Conservation (phyloP, 2,888 invertebrate species). For the Epinotia ramella region DNA sequence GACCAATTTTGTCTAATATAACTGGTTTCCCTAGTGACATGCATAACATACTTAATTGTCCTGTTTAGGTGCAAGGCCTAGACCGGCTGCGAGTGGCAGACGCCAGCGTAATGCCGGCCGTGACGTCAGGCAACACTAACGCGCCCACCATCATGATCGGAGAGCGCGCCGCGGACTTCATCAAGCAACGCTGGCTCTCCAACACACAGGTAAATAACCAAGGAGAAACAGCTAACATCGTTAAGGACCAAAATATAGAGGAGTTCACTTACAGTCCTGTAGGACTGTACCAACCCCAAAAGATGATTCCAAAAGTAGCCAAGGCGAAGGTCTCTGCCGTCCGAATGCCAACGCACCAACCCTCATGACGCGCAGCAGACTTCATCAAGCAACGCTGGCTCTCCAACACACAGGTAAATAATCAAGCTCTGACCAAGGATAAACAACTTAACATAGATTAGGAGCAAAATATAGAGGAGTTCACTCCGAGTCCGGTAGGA, state of each 20-base stretch:
- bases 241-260: no score
- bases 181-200: slow-evolving; percentile 86
- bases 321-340: slow-evolving; percentile 53
- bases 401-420: slow-evolving; percentile 66
- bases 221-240: no score
- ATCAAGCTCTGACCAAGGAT: not conserved
- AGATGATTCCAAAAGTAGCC: no score
- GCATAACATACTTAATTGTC: no score
- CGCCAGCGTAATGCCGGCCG: slow-evolving; percentile 88
- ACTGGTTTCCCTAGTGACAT: not conserved
- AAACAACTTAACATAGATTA: no score
- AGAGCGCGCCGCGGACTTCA: slow-evolving; percentile 88
- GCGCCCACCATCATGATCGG: slow-evolving; percentile 89
- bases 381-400: slow-evolving; percentile 87
- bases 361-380: slow-evolving; percentile 88
- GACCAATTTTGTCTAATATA: not conserved
- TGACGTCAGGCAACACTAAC: slow-evolving; percentile 88
- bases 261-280: no score
- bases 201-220: slow-evolving; percentile 61
- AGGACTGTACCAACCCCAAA: no score
- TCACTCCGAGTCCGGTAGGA: no score
- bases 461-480: no score
- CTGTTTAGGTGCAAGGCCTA: slow-evolving; percentile 86
- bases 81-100: slow-evolving; percentile 88
- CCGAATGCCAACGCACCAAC: slow-evolving; percentile 85